phyloP scores from a whole-genome alignment of 2,113 vertebrate species.

The Microtus pennsylvanicus region DNA sequence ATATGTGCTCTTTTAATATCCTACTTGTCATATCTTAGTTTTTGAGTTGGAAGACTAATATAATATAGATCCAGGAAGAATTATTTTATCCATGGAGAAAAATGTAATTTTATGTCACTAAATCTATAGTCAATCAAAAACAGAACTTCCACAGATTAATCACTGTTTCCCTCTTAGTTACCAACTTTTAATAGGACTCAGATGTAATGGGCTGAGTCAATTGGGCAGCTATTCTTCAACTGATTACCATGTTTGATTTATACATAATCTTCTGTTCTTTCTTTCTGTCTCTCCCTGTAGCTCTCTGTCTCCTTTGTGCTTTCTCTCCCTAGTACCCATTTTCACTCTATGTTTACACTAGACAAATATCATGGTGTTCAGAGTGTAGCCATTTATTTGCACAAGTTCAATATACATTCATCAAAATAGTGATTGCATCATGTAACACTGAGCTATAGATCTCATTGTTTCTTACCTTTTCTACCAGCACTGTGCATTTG shows the following conservation, averaged over 20 bases:
- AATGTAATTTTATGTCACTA: conserved; percentile 13
- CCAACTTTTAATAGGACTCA: not conserved
- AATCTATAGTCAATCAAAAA: not conserved
- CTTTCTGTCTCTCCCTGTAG: not conserved
- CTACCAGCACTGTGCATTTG: not conserved
- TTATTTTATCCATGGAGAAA: not conserved
- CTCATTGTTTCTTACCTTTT: not conserved
- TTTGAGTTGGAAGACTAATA: not conserved
- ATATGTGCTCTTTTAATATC: not conserved
- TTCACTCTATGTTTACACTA: not conserved
- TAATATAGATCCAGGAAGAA: not conserved
- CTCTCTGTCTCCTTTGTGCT: not conserved
- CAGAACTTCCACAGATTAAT: not conserved
- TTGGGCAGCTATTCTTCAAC: not conserved
- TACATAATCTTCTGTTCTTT: not conserved
- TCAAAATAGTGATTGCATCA: not conserved
- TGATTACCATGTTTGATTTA: not conserved
- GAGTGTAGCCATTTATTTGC: not conserved
- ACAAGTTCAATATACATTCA: not conserved
- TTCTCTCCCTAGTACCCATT: not conserved
- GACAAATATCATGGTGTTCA: not conserved
- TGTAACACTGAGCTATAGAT: not conserved
- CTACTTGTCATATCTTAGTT: conserved; percentile 12
- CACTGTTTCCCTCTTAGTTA: not conserved
- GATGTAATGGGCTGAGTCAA: not conserved